phyloP scores from a whole-genome alignment of 2,797 vertebrate genomes.

The Luscinia megarhynchos region DNA sequence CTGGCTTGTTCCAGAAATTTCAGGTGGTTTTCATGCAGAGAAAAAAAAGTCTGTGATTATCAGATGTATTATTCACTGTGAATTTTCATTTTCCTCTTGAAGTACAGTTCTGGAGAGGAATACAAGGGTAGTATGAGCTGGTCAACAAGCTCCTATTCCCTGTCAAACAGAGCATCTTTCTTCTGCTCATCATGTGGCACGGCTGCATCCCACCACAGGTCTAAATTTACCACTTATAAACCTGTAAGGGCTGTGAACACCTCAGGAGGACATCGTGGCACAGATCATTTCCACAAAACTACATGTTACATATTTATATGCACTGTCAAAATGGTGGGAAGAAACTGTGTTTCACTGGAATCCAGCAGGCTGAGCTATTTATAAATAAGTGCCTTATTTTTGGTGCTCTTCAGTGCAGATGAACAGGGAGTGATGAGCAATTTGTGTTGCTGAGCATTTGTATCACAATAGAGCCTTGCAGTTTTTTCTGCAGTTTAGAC shows the following conservation, averaged over 20 bases:
- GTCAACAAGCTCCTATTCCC: neutral
- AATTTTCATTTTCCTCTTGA: conserved; percentile 12
- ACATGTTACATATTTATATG: conserved; percentile 51
- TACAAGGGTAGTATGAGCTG: neutral
- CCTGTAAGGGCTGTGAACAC: neutral
- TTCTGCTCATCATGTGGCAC: neutral
- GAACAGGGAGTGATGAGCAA: conserved; percentile 62
- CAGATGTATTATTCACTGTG: conserved; percentile 3
- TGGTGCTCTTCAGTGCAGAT: conserved; percentile 61
- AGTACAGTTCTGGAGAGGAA: neutral
- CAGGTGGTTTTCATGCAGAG: neutral
- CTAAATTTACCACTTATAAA: conserved; percentile 7
- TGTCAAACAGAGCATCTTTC: neutral
- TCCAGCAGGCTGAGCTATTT: conserved; percentile 61
- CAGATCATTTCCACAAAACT: conserved; percentile 32
- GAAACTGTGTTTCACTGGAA: conserved; percentile 49
- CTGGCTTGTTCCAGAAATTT: neutral
- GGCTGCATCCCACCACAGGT: neutral
- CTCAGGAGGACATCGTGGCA: neutral
- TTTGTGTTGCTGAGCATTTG: conserved; percentile 56
- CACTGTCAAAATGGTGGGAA: conserved; percentile 63
- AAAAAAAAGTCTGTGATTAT: neutral
- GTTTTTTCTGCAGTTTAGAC: conserved; percentile 34
- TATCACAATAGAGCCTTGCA: conserved; percentile 45
- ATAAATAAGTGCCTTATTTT: conserved; percentile 70